A percentile compares a stretch with the other conserved stretches of the same genome.
These are phyloP conservation scores for Poeciliopsis prolifica DNA, from an alignment of 2,113 vertebrate genomes.

Conservation along the genomic window DNA sequence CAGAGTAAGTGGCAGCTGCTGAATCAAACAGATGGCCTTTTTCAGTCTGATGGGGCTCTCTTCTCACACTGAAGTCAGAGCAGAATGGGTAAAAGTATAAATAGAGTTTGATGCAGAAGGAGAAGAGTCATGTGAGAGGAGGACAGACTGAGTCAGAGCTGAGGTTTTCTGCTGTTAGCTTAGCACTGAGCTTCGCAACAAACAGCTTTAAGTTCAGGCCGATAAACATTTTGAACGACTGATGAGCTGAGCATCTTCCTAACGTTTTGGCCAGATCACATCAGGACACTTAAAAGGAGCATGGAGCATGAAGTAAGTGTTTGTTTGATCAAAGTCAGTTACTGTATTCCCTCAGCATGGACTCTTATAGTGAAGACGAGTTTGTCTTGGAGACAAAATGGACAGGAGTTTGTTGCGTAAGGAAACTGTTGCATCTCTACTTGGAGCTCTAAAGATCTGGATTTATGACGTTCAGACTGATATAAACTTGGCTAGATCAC, in stretches of 20 bases:
- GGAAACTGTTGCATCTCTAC: neutral
- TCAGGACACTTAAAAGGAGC: neutral
- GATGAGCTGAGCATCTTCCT: neutral
- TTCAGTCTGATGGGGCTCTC: neutral
- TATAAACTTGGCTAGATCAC: too few species aligned
- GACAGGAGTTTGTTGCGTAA: too few species aligned
- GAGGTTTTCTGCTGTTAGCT: neutral
- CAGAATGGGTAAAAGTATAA: neutral
- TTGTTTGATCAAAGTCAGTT: neutral
- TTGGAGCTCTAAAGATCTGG: neutral
- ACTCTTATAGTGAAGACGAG: too few species aligned
- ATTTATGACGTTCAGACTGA: neutral
- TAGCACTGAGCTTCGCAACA: neutral
- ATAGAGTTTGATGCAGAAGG: neutral
- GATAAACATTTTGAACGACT: too few species aligned
- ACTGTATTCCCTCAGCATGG: neutral
- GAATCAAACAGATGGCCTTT: too few species aligned
- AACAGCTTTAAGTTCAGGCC: too few species aligned
- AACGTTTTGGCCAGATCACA: neutral
- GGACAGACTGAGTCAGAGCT: neutral
- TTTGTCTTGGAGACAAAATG: neutral
- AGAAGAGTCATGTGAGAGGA: neutral
- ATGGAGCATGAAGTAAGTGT: constrained; percentile 15
- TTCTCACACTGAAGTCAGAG: neutral
- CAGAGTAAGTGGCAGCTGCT: too few species aligned